Conservation (phyloP, 2,888 invertebrate genomes). For the Meliscaeva auricollis region DNA sequence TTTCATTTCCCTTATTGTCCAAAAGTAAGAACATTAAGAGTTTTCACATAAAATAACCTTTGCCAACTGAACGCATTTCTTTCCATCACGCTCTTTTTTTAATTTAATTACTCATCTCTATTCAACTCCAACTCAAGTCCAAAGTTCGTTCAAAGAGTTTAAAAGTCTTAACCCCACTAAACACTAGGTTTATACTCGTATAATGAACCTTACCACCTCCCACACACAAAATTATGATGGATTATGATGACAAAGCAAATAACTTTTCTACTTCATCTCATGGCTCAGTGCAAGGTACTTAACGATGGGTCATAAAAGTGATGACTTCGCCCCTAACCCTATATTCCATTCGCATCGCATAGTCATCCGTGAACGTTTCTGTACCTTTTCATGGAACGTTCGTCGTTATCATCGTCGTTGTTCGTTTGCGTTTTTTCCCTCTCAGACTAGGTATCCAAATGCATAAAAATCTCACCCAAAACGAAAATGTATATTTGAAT, state of each 20-base stretch:
- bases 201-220: conserved; percentile 27
- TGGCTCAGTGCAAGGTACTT: conserved; percentile 29
- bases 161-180: conserved; percentile 9
- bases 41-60: neutral
- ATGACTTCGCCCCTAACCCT: conserved; percentile 33
- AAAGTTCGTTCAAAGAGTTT: conserved; percentile 31
- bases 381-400: neutral
- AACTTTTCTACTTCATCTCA: conserved; percentile 32
- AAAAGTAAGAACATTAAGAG: neutral
- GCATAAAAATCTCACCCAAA: conserved; percentile 29
- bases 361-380: conserved; percentile 7
- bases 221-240: conserved; percentile 48
- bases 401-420: neutral
- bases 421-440: no score
- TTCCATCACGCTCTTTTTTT: neutral
- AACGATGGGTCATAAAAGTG: conserved; percentile 60
- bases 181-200: neutral
- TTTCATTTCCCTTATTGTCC: no score
- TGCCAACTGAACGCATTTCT: neutral
- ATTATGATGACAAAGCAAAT: conserved; percentile 52
- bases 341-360: conserved; percentile 7
- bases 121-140: conserved; percentile 4
- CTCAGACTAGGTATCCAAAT: neutral
- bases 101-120: neutral
- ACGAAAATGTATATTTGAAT: neutral